These are phyloP conservation scores for Antedon mediterranea DNA, from an alignment of 53 echinoderm and acorn worm genomes.

Conservation along the genomic window DNA sequence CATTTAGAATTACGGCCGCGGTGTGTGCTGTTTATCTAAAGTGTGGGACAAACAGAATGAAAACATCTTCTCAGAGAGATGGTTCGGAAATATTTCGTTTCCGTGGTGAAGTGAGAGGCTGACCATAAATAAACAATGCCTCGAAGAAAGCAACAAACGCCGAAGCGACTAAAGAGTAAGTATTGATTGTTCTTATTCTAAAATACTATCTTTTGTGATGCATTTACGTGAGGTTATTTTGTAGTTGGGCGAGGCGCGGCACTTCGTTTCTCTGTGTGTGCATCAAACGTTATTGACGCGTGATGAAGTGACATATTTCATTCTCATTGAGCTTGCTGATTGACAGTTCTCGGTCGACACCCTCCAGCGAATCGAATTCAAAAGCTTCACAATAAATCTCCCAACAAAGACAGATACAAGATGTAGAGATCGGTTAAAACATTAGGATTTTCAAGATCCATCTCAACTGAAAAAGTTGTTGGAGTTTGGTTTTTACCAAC, in stretches of 20 bases:
- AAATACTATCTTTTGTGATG: neutral
- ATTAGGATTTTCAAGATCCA: neutral
- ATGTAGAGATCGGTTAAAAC: neutral
- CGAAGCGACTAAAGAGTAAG: neutral
- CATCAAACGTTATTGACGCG: conserved; percentile 8
- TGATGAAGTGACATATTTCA: conserved; percentile 84
- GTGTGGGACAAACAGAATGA: conserved; percentile 1
- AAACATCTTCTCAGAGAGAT: conserved; percentile 3
- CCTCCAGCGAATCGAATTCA: conserved; percentile 18
- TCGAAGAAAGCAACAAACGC: neutral
- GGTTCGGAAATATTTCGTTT: conserved; percentile 2
- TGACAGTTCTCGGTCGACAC: conserved; percentile 96
- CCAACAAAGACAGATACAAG: neutral
- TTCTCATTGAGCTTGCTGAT: conserved; percentile 61
- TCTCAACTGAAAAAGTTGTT: neutral
- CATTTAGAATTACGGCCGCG: neutral
- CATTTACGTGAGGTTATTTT: neutral
- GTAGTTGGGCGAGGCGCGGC: neutral
- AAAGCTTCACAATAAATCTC: neutral
- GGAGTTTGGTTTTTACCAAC: neutral
- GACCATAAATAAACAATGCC: neutral
- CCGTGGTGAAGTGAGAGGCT: conserved; percentile 12
- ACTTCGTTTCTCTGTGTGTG: neutral
- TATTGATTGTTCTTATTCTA: neutral
- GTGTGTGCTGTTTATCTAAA: neutral